Evolutionary conservation across 2,797 vertebrate species (phyloP), one percentile per base, ranked within the genome.

Genomic region (Psittacula derbiana): DNA sequence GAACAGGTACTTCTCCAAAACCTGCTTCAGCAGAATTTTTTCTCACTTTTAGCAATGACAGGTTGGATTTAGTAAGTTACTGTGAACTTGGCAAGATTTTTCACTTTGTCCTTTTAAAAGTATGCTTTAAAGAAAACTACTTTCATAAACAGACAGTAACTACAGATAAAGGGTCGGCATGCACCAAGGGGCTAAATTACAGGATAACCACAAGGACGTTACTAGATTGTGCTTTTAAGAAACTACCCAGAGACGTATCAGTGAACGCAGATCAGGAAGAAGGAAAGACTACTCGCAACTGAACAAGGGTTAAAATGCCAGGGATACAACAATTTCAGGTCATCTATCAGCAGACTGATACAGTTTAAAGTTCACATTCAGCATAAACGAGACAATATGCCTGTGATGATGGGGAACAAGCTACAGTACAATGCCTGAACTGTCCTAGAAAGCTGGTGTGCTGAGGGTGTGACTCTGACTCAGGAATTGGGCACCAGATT

Each of bases 11-110:
- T 43, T 78, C 75, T 79, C 62, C 81, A 96, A 91, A 88, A 62
- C 84, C 88, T 86, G 61, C 47, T 73, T 92, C 57, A 69, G 70
- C 67, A 92, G 74, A 92, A 55, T 70, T 78, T 95, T 88, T 87
- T 90, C 75, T 66, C 55, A 46, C 46, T 89, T 92, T 79, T 84
- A 60, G 93, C 53, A 90, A 58, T 73, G 82, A 64, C 27, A 6
- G 12, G 27, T 90, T 94, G 73, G 46, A 92, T 92, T 95, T 82
- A 90, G 55, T 82, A 95, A 76, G 15, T 89, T 92, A 62, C 84
- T 80, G 57, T 91, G 80, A 92, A 93, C 38, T 83, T 70, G 47
- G 74, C 83, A 92, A 88, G 84, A 67, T 91, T 94, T 69, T 86
- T 91, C 66, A 93, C 84, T n/a, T 91, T 88, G 46, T 75, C 86